Percentiles rank a stretch among this genome's conserved stretches.
Conservation (phyloP, 2,888 invertebrate species). For the Pandemis corylana region DNA sequence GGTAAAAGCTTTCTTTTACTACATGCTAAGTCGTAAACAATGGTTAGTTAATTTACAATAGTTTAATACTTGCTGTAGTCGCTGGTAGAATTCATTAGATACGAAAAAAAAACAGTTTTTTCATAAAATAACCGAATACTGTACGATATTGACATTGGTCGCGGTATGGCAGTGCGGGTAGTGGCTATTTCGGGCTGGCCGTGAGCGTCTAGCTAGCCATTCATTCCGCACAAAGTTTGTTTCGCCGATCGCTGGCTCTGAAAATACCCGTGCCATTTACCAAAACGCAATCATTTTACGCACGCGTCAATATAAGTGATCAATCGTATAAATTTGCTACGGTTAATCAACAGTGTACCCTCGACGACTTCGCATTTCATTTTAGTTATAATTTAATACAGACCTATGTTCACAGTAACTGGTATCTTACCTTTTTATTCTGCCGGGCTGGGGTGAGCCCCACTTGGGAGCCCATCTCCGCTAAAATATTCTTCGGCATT, state of each 20-base stretch:
- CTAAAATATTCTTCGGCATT: slow-evolving; percentile 80
- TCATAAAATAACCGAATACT: slow-evolving; percentile 44
- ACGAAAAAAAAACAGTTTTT: neutral
- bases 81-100: too few relatives aligned
- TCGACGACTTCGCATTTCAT: neutral
- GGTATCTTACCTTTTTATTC: slow-evolving; percentile 69
- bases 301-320: slow-evolving; percentile 33
- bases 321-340: neutral
- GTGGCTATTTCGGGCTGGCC: slow-evolving; percentile 75
- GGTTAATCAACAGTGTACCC: neutral
- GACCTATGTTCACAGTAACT: neutral
- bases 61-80: too few relatives aligned
- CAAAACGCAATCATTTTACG: slow-evolving; percentile 35
- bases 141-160: slow-evolving; percentile 71
- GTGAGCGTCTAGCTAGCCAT: slow-evolving; percentile 68
- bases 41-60: too few relatives aligned
- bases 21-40: too few relatives aligned
- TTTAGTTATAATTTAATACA: slow-evolving; percentile 9
- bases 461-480: slow-evolving; percentile 82
- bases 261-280: slow-evolving; percentile 57
- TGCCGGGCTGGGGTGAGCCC: slow-evolving; percentile 75
- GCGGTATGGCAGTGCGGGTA: slow-evolving; percentile 58
- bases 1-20: too few relatives aligned
- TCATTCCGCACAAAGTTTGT: slow-evolving; percentile 62
- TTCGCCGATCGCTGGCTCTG: slow-evolving; percentile 53